A percentile compares a stretch with the other conserved stretches of the same genome.
These are phyloP conservation scores for Huso huso DNA, from an alignment of 2,797 vertebrate genomes.

Conservation along the genomic window DNA sequence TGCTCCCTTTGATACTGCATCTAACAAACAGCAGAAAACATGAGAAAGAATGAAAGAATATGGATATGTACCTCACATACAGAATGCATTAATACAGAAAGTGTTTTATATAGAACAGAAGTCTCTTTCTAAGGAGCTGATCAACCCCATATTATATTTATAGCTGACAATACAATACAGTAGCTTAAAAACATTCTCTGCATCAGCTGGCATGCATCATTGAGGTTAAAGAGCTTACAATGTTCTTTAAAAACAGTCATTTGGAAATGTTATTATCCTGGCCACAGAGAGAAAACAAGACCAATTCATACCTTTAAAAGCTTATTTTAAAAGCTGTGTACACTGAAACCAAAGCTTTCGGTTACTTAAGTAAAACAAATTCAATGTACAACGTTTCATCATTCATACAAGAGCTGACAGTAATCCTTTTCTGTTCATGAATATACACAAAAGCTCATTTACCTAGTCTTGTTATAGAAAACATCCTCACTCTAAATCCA, in stretches of 20 bases:
- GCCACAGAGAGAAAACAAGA: conserved; percentile 8
- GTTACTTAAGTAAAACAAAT: conserved; percentile 17
- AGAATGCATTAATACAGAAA: too few relatives aligned
- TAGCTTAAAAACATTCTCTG: too few relatives aligned
- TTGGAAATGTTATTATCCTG: conserved; percentile 9
- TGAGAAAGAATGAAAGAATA: too few relatives aligned
- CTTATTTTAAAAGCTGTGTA: conserved; percentile 8
- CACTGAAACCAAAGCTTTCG: conserved; percentile 19
- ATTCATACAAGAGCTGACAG: conserved; percentile 18
- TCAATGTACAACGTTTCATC: conserved; percentile 22
- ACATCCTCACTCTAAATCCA: conserved; percentile 29
- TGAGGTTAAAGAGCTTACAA: conserved; percentile 2
- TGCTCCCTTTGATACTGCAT: too few relatives aligned
- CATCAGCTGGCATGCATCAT: neutral
- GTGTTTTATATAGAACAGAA: too few relatives aligned
- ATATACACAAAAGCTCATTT: conserved; percentile 24
- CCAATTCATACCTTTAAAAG: conserved; percentile 8
- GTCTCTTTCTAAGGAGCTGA: too few relatives aligned
- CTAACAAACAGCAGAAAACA: too few relatives aligned
- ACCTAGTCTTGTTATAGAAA: conserved; percentile 30
- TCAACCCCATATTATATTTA: too few relatives aligned
- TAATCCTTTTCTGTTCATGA: conserved; percentile 30
- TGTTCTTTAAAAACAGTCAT: conserved; percentile 9
- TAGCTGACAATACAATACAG: too few relatives aligned
- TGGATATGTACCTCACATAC: too few relatives aligned